Conservation (phyloP, 2,113 vertebrate species). For the Ibidorhyncha struthersii region DNA sequence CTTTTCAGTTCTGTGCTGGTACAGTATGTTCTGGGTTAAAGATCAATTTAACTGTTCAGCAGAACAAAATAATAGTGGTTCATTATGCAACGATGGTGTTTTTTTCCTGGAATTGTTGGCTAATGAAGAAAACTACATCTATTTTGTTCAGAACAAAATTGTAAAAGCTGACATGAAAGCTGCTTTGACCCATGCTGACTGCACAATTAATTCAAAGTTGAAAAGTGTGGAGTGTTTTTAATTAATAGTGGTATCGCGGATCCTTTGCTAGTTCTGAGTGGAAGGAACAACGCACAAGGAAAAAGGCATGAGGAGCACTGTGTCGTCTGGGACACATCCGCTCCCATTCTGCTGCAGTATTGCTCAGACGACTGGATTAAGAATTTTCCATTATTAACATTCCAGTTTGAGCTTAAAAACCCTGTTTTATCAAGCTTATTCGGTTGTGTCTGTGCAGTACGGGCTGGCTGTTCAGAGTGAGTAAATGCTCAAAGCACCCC, state of each 20-base stretch:
- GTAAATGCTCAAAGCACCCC: no score
- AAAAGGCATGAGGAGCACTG: not conserved
- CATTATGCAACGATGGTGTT: not conserved
- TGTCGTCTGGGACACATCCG: not conserved
- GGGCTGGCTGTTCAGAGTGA: not conserved
- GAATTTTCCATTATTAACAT: not conserved
- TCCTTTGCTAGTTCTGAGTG: not conserved
- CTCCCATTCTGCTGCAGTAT: not conserved
- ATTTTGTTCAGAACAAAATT: not conserved
- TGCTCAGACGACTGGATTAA: rapidly evolving
- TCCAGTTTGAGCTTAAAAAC: not conserved
- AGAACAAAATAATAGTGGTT: not conserved
- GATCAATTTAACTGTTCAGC: not conserved
- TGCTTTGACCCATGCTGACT: not conserved
- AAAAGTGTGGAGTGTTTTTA: not conserved
- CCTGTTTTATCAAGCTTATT: not conserved
- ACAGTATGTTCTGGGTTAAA: not conserved
- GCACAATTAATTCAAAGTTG: not conserved
- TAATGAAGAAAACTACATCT: not conserved
- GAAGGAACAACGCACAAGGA: not conserved
- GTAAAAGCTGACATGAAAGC: not conserved
- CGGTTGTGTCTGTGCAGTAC: not conserved
- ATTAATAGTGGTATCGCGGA: not conserved
- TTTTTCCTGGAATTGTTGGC: not conserved
- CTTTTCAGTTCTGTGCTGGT: not conserved